phyloP scores from a whole-genome alignment of 2,888 invertebrate species.

The Leucozona laternaria region DNA sequence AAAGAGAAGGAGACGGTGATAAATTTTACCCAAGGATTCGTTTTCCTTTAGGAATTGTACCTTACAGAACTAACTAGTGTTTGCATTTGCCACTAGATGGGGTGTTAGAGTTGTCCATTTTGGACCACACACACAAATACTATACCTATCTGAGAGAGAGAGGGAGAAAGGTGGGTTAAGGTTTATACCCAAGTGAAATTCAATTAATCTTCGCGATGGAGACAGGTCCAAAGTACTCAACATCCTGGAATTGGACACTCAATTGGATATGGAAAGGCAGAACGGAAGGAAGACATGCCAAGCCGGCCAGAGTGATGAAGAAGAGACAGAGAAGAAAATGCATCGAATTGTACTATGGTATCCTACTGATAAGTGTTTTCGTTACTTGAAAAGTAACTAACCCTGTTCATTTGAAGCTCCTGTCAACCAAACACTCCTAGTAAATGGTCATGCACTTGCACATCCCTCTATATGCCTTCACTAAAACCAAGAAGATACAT shows the following conservation, averaged over 20 bases:
- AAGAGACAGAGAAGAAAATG: background rate
- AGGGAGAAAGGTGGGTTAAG: background rate
- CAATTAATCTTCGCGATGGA: conserved; percentile 73
- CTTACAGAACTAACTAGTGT: conserved; percentile 39
- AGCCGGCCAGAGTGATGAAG: background rate
- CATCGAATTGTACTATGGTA: conserved; percentile 37
- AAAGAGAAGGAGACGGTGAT: conserved; percentile 41
- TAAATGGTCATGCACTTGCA: conserved; percentile 25
- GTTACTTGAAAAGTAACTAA: conserved; percentile 66
- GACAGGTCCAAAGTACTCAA: conserved; percentile 66
- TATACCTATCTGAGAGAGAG: background rate
- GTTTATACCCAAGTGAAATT: conserved; percentile 58
- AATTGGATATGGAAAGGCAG: conserved; percentile 24
- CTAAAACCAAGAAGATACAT: background rate
- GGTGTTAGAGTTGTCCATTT: conserved; percentile 64
- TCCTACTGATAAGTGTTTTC: conserved; percentile 65
- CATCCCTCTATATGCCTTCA: no score
- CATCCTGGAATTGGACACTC: conserved; percentile 70
- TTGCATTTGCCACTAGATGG: conserved; percentile 63
- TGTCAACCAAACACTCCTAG: conserved; percentile 57
- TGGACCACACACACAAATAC: conserved; percentile 14
- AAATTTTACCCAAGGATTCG: conserved; percentile 60
- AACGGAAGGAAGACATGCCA: conserved; percentile 1
- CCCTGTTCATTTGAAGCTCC: conserved; percentile 61
- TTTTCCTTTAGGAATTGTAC: conserved; percentile 47